phyloP scores from a whole-genome alignment of 2,888 invertebrate genomes.

The Malacosoma neustria region DNA sequence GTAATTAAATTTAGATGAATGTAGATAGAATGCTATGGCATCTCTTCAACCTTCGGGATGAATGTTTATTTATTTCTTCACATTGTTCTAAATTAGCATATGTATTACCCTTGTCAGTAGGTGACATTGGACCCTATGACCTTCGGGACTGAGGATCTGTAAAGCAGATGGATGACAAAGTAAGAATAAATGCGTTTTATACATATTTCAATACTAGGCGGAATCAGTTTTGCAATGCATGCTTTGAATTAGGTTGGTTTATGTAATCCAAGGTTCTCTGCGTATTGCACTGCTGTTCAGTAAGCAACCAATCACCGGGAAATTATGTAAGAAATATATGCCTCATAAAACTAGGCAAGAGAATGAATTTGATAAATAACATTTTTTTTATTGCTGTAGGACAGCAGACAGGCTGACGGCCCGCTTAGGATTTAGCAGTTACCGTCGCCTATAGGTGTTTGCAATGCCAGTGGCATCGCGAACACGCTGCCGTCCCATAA shows the following conservation, averaged over 20 bases:
- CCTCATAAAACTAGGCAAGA: too few relatives aligned
- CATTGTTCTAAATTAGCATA: slow-evolving; percentile 33
- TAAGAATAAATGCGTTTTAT: slow-evolving; percentile 25
- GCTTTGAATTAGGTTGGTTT: slow-evolving; percentile 12
- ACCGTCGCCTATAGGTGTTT: too few relatives aligned
- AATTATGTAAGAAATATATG: too few relatives aligned
- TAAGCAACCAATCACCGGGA: too few relatives aligned
- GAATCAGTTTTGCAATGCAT: slow-evolving; percentile 17
- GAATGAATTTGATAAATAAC: too few relatives aligned
- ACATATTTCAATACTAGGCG: slow-evolving; percentile 13
- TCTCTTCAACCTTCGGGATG: slow-evolving; percentile 9
- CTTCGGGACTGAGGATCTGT: slow-evolving; percentile 30
- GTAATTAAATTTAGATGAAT: neutral
- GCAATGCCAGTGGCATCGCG: too few relatives aligned
- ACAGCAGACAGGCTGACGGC: too few relatives aligned
- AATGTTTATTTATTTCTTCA: slow-evolving; percentile 23
- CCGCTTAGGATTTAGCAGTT: too few relatives aligned
- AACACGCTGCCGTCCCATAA: too few relatives aligned
- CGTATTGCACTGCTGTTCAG: slow-evolving; percentile 7
- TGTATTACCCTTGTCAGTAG: slow-evolving; percentile 26
- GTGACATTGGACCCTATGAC: slow-evolving; percentile 30
- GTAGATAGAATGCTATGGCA: neutral
- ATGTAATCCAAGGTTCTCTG: slow-evolving; percentile 1
- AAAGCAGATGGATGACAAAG: slow-evolving; percentile 32
- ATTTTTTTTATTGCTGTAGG: too few relatives aligned